Conservation (phyloP, 1,140 invertebrate species). For the Teleopsis dalmanni region DNA sequence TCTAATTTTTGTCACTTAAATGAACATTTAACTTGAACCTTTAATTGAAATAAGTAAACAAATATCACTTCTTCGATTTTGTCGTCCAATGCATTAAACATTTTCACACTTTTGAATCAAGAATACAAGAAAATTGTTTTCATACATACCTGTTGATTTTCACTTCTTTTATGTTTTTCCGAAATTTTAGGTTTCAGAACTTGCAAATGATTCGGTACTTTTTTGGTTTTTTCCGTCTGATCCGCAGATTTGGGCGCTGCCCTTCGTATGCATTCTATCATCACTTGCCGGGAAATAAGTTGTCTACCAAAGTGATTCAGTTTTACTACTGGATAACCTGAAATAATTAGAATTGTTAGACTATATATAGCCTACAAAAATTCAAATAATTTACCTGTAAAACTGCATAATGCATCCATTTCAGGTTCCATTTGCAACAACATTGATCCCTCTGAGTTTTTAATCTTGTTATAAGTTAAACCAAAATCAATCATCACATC, state of each 20-base stretch:
- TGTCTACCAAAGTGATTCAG: constrained; percentile 64
- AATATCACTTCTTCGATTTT: too few relatives aligned
- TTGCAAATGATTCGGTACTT: constrained; percentile 59
- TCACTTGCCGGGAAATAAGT: constrained; percentile 68
- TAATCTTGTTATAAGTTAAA: constrained; percentile 76
- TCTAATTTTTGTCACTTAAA: too few relatives aligned
- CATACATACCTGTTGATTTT: constrained; percentile 21
- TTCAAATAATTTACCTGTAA: constrained; percentile 22
- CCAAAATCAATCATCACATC: constrained; percentile 84
- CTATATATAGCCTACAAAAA: neutral
- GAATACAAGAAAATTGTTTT: neutral
- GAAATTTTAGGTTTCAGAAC: constrained; percentile 56
- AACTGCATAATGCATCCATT: constrained; percentile 38
- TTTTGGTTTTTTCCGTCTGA: constrained; percentile 13
- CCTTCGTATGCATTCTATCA: constrained; percentile 60
- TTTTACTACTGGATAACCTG: constrained; percentile 27
- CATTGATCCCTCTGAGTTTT: constrained; percentile 68
- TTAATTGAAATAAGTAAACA: too few relatives aligned
- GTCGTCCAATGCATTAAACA: too few relatives aligned
- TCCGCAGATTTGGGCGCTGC: constrained; percentile 28
- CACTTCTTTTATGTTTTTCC: constrained; percentile 33
- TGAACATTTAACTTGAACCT: too few relatives aligned
- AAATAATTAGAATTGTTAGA: neutral
- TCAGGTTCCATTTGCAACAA: constrained; percentile 76
- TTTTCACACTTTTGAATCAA: too few relatives aligned